Evolutionary conservation across 2,888 invertebrate genomes (phyloP), one percentile per base, ranked within the genome.

Genomic region (Rhamnusium bicolor): DNA sequence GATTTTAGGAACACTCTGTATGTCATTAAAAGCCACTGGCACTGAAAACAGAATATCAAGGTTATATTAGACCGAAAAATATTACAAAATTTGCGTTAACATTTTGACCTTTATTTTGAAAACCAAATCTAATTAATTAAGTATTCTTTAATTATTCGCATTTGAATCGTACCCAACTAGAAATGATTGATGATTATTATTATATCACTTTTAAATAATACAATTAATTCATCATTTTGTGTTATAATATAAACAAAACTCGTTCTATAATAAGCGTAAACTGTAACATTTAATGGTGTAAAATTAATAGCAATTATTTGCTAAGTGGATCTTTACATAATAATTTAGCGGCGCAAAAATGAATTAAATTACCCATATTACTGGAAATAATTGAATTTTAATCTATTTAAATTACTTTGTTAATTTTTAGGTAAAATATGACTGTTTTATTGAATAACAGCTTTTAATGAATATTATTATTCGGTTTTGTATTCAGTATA

Each of bases 371-470:
- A 47, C 40, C n/a, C 40, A 61, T 21, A n/a, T 61, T 61, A 46
- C 21, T 61, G 58, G 8, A 21, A 21, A 46, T 61, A 61, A 61
- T 61, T 61, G 46, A 1, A 14, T 46, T 40, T 61, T 21, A 12
- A 32, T 32, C 32, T 61, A 21, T 32, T 61, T 61, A 46, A 46
- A 10, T n/a, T 19, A 47, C 19, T 62, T 65, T 69, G 60, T 62
- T 49, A 10, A 61, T 18, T 51, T 32, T 51, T 18, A 51, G 51
- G 7, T 19, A 51, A 18, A 47, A 21, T n/a, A 40, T 40, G n/a
- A 40, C 40, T 40, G n/a, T 40, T 40, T 27, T 56, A 21, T 61
- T 61, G 61, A 19, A 18, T 51, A 19, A 51, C 18, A n/a, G 12
- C n/a, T n/a, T 14, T n/a, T 12, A 40, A 3, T n/a, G n/a, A 24